Evolutionary conservation across 2,888 invertebrate species (phyloP), one percentile per base, ranked within the genome.

Genomic region (Laspeyria flexula): DNA sequence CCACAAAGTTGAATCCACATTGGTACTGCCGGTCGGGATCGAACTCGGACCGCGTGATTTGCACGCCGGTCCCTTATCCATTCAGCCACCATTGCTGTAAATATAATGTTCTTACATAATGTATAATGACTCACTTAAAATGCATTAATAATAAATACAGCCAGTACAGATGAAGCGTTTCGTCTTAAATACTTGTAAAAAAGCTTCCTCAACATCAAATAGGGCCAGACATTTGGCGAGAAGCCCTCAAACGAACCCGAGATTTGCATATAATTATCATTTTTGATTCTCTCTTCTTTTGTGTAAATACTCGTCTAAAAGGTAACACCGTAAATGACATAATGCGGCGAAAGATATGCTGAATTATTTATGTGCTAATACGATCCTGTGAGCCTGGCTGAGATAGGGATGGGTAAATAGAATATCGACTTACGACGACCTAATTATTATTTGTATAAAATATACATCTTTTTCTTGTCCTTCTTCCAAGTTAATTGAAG

Each of bases 241-340:
- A 74, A 75, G 71, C 75, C 70, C 80, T 80, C 81, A 73, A 81
- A 80, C 78, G 86, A 85, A 82, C 85, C 83, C 71, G 60, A 85
- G 92, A 91, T 93, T 93, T 91, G 88, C 92, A 92, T 93, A 77
- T 86, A 88, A 92, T 92, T 92, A 92, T 91, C 89, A 93, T 93
- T 92, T 92, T 93, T 92, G 93, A 92, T 93, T 92, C 90, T 83
- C 84, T 86, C 84, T 88, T 90, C 92, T 92, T 92, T 90, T 92
- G 91, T 91, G 88, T 86, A 90, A 90, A 90, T 86, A 89, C 88
- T 84, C 83, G 64, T 83, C 81, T 86, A 79, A 85, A 88, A 90
- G 86, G 89, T 88, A 90, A 88, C 83, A 80, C 85, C 81, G 86
- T 86, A 89, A 92, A 91, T 91, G 90, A 92, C 90, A 90, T 91